Conservation (phyloP, 2,888 invertebrate genomes). For the Tineola bisselliella region DNA sequence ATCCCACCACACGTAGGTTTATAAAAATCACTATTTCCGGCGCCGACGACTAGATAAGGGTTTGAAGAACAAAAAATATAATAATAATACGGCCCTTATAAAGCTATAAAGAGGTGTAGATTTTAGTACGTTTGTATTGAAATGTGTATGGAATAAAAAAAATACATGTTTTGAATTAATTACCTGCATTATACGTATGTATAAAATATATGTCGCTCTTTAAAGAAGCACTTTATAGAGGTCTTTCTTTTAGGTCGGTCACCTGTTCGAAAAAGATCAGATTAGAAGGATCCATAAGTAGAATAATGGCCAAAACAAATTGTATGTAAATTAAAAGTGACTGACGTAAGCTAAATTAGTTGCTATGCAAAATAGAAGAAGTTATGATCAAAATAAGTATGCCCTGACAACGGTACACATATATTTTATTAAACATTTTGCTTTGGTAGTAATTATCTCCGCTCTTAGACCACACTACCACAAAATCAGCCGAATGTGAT, state of each 20-base stretch:
- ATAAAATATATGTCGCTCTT: background rate
- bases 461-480: background rate
- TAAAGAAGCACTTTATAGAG: too few relatives aligned
- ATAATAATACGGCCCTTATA: slow-evolving; percentile 7
- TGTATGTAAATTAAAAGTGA: too few relatives aligned
- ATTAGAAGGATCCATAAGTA: too few relatives aligned
- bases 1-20: slow-evolving; percentile 13
- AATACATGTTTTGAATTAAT: background rate
- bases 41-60: slow-evolving; percentile 14
- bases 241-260: too few relatives aligned
- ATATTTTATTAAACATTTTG: background rate
- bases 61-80: slow-evolving; percentile 1
- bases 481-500: too few relatives aligned
- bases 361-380: too few relatives aligned
- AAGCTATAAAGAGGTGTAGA: slow-evolving; percentile 9
- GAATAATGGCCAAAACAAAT: too few relatives aligned
- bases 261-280: too few relatives aligned
- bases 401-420: too few relatives aligned
- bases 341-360: too few relatives aligned
- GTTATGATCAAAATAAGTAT: too few relatives aligned
- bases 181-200: background rate
- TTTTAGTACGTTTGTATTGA: slow-evolving; percentile 7
- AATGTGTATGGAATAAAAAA: background rate
- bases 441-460: background rate
- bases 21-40: slow-evolving; percentile 15